A percentile compares a stretch with the other conserved stretches of the same genome.
These are phyloP conservation scores for Tipula lateralis DNA, from an alignment of 2,888 invertebrate genomes.

Conservation along the genomic window DNA sequence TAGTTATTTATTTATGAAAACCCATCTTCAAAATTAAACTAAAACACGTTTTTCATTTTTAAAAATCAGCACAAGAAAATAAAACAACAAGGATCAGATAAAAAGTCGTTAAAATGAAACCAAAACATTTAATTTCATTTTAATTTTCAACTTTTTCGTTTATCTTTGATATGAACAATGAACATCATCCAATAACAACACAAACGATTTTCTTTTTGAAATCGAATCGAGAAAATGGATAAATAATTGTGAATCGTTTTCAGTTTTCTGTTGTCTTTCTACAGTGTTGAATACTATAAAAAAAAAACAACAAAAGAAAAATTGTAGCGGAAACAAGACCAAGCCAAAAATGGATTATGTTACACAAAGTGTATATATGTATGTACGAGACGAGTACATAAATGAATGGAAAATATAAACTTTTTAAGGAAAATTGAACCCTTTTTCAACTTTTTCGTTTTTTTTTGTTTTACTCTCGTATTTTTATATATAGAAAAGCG, in stretches of 20 bases:
- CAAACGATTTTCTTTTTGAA: not conserved
- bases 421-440: not conserved
- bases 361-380: not conserved
- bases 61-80: not conserved
- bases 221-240: not conserved
- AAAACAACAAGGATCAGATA: not conserved
- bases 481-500: not conserved
- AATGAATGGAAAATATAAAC: not conserved
- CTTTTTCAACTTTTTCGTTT: not conserved
- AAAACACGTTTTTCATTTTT: not conserved
- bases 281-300: not conserved
- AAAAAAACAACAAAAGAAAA: not conserved
- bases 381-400: not conserved
- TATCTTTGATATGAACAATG: not conserved
- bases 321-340: not conserved
- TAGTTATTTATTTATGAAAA: not conserved
- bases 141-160: not conserved
- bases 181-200: not conserved
- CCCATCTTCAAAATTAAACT: not conserved
- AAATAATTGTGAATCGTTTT: not conserved
- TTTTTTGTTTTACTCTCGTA: not conserved
- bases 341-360: not conserved
- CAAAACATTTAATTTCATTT: constrained; percentile 1
- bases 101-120: not conserved
- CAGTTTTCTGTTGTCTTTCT: not conserved